These are phyloP conservation scores for Mastacembelus armatus DNA, from an alignment of 2,797 vertebrate genomes.

Conservation along the genomic window DNA sequence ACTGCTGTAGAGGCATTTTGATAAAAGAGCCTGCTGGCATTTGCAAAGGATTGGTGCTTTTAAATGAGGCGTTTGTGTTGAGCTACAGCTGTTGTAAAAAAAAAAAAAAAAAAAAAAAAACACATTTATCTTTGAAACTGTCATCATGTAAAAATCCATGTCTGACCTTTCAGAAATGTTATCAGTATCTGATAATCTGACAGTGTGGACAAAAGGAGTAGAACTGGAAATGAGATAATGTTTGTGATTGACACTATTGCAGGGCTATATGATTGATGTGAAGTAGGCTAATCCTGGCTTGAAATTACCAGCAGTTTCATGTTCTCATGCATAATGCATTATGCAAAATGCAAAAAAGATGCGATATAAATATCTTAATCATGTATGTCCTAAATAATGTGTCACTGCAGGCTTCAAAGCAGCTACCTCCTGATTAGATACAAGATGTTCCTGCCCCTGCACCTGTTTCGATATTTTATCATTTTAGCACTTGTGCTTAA, in stretches of 20 bases:
- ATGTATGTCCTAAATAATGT: conserved; percentile 64
- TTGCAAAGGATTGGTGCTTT: conserved; percentile 31
- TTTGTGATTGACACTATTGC: conserved; percentile 40
- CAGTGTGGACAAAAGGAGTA: conserved; percentile 24
- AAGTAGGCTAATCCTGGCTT: conserved; percentile 69
- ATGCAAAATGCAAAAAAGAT: conserved; percentile 52
- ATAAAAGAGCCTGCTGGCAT: conserved; percentile 27
- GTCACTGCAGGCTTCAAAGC: conserved; percentile 57
- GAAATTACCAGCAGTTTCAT: conserved; percentile 44
- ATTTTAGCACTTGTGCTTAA: conserved; percentile 17
- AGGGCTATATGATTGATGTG: conserved; percentile 50
- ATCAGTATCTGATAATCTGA: conserved; percentile 25
- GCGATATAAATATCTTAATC: conserved; percentile 66
- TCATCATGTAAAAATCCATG: conserved; percentile 38
- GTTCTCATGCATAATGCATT: conserved; percentile 64
- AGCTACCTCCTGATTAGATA: conserved; percentile 17
- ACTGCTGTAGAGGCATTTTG: conserved; percentile 22
- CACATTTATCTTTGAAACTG: conserved; percentile 33
- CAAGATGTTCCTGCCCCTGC: conserved; percentile 18
- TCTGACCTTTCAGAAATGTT: conserved; percentile 48
- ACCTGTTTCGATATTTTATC: conserved; percentile 37
- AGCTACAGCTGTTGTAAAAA: background rate
- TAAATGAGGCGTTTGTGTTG: background rate
- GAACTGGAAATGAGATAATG: conserved; percentile 27
- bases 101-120: conserved; percentile 44